phyloP scores from a whole-genome alignment of 2,888 invertebrate species.

The Phasia obesa region DNA sequence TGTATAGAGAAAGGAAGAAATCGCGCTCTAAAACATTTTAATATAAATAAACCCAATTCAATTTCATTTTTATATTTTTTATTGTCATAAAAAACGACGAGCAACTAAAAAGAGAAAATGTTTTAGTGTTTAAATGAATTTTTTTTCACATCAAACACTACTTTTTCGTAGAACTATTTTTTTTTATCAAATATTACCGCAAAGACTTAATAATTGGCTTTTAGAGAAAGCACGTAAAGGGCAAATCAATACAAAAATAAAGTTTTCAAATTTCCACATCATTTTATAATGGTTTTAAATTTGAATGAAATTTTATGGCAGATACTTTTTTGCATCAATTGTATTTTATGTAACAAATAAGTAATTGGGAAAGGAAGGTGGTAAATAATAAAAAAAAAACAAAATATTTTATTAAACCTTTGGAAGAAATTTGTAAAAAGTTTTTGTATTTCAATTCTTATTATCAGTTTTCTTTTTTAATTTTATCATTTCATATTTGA shows the following conservation, averaged over 20 bases:
- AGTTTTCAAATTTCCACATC: constrained; percentile 21
- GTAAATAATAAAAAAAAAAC: neutral
- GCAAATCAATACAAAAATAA: constrained; percentile 17
- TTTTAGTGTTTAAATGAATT: constrained; percentile 28
- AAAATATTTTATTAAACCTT: constrained; percentile 2
- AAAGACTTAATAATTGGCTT: constrained; percentile 62
- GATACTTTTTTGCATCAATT: neutral
- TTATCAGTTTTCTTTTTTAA: neutral
- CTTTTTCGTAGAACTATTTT: constrained; percentile 6
- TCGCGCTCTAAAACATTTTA: constrained; percentile 35
- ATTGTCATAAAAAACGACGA: neutral
- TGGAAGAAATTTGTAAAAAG: neutral
- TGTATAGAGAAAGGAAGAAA: constrained; percentile 6
- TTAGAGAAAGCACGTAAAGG: constrained; percentile 27
- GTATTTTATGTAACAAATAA: constrained; percentile 30
- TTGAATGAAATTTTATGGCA: neutral
- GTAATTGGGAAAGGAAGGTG: constrained; percentile 2
- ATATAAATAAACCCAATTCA: neutral
- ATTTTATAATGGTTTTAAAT: constrained; percentile 38
- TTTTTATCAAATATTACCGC: constrained; percentile 39
- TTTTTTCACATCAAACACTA: constrained; percentile 14
- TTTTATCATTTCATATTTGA: constrained; percentile 4
- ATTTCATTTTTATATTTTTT: constrained; percentile 2
- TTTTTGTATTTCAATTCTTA: neutral
- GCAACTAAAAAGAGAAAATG: neutral